Evolutionary conservation across 2,797 vertebrate genomes (phyloP), one percentile per base, ranked within the genome.

Genomic region (Macropodus opercularis): DNA sequence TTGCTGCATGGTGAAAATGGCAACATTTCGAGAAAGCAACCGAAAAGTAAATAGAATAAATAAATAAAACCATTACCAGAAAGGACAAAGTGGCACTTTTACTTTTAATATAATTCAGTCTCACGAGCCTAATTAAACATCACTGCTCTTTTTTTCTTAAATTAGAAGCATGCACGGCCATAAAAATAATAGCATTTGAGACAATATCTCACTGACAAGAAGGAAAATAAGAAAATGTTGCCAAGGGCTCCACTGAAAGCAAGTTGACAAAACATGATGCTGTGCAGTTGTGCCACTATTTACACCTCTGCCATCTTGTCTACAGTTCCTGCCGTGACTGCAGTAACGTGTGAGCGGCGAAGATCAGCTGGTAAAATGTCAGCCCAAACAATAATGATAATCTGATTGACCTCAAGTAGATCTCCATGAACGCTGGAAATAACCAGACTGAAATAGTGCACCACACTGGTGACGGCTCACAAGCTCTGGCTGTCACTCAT

Each of bases 401-500:
- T 64, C 44, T 38, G 44, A 50, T 47, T 66, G 66, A 72, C 69
- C 65, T 73, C 18, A 43, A 54, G 66, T 22, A 51, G 43, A 40
- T 52, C 17, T 1, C 29, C 56, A 17, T 50, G 24, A 67, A 55
- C 19, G 39, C 42, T 40, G 10, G 56, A 70, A 22, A 64, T 50
- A 67, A 42, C 63, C 62, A 41, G 71, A 39, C 57, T 66, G 73
- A 75, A 81, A 77, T 59, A 49, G 48, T 24, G 38, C 68, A 44
- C 15, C 64, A 24, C 34, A 39, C 29, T 32, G 32, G 29, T 40
- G 61, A 32, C 27, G 49, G 63, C 51, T 55, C 54, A 53, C 55
- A 69, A 40, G 63, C 65, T 41, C 48, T 42, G 3, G 32, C 66
- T 70, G 81, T 79, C 79, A 82, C 36, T 84, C 73, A 74, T 24